phyloP scores from a whole-genome alignment of 2,888 invertebrate species.

The Acrobasis suavella region DNA sequence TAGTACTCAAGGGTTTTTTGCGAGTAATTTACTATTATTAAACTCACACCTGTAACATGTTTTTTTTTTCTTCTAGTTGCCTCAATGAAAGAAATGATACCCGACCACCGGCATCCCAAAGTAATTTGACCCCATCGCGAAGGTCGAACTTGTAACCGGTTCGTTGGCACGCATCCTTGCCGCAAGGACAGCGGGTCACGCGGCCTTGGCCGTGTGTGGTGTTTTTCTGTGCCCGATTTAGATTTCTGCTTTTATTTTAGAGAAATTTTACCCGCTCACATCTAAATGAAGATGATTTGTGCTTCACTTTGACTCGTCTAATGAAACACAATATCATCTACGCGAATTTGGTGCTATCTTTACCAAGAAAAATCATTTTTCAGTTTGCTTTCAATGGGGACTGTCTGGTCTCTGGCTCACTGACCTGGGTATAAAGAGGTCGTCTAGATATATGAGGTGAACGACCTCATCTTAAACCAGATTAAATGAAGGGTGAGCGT shows the following conservation, averaged over 20 bases:
- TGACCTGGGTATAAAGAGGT: neutral
- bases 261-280: too few species aligned
- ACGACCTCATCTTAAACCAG: neutral
- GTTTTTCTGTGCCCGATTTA: neutral
- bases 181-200: neutral
- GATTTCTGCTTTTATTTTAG: too few species aligned
- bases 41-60: neutral
- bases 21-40: too few species aligned
- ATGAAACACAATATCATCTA: too few species aligned
- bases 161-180: neutral
- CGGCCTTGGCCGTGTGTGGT: neutral
- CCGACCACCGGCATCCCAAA: neutral
- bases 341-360: too few species aligned
- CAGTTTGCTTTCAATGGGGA: too few species aligned
- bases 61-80: neutral
- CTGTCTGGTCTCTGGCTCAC: neutral
- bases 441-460: neutral
- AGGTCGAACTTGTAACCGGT: neutral
- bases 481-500: too few species aligned
- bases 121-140: slow-evolving; percentile 3
- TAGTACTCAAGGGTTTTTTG: too few species aligned
- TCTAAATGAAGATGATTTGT: too few species aligned
- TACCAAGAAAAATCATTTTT: too few species aligned
- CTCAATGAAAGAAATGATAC: slow-evolving; percentile 3
- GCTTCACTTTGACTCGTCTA: too few species aligned